These are phyloP conservation scores for Plutella xylostella DNA, from an alignment of 2,888 invertebrate species.

Conservation along the genomic window DNA sequence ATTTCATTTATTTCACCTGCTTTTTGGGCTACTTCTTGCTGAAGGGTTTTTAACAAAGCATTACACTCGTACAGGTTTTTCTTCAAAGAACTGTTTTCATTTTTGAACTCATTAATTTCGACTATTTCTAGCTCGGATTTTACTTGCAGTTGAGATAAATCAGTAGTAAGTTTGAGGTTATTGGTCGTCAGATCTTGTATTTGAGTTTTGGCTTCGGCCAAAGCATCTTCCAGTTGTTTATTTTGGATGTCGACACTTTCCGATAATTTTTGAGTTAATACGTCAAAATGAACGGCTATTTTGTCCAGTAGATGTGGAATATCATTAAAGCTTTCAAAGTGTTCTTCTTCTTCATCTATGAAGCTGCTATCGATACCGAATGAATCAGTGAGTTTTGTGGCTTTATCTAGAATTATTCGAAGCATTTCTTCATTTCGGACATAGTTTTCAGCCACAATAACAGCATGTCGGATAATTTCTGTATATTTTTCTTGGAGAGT, in stretches of 20 bases:
- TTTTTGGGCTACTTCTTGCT: conserved; percentile 34
- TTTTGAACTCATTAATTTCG: conserved; percentile 25
- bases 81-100: conserved; percentile 25
- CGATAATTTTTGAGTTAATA: conserved; percentile 14
- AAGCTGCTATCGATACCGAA: conserved; percentile 24
- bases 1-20: conserved; percentile 31
- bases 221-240: conserved; percentile 19
- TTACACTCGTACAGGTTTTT: conserved; percentile 27
- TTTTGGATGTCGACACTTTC: conserved; percentile 19
- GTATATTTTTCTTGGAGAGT: too few relatives aligned
- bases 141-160: conserved; percentile 24
- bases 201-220: conserved; percentile 27
- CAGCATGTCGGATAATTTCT: too few relatives aligned
- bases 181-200: conserved; percentile 26
- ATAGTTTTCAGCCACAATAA: conserved; percentile 14
- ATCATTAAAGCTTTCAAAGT: conserved; percentile 22
- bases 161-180: conserved; percentile 25
- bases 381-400: conserved; percentile 21
- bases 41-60: conserved; percentile 28
- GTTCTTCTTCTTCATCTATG: conserved; percentile 15
- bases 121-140: conserved; percentile 22
- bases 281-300: conserved; percentile 25
- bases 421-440: conserved; percentile 23
- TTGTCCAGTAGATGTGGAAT: conserved; percentile 31
- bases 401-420: conserved; percentile 25